Conservation (phyloP, 2,797 vertebrate genomes). For the Alca torda region DNA sequence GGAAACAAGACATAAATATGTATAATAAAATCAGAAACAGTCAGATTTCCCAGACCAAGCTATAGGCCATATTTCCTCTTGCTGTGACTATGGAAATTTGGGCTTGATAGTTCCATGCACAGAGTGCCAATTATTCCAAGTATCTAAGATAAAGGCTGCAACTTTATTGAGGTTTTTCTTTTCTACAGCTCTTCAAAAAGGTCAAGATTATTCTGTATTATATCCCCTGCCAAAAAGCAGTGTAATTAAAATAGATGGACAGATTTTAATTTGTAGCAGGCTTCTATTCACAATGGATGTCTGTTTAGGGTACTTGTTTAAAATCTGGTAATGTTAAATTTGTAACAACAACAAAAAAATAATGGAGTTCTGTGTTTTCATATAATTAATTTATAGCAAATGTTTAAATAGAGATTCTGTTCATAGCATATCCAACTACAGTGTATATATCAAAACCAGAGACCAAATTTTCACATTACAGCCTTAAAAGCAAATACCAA, state of each 20-base stretch:
- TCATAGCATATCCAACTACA: conserved; percentile 44
- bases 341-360: conserved; percentile 65
- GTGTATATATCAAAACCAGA: conserved; percentile 57
- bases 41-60: neutral
- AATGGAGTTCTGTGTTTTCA: conserved; percentile 56
- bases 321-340: conserved; percentile 67
- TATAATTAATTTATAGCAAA: conserved; percentile 70
- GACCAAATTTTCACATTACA: conserved; percentile 33
- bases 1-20: conserved; percentile 4
- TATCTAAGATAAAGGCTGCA: conserved; percentile 34
- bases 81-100: neutral
- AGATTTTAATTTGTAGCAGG: conserved; percentile 64
- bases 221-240: conserved; percentile 34
- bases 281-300: conserved; percentile 63
- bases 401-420: conserved; percentile 56
- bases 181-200: conserved; percentile 49
- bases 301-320: conserved; percentile 57
- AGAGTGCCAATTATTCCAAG: conserved; percentile 2
- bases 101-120: neutral
- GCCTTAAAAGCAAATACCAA: conserved; percentile 42
- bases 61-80: neutral
- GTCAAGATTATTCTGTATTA: conserved; percentile 20
- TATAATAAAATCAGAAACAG: conserved; percentile 28
- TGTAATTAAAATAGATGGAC: conserved; percentile 60
- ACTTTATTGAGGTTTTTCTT: conserved; percentile 39